phyloP scores from a whole-genome alignment of 2,888 invertebrate species.

The Bombyx huttoni region DNA sequence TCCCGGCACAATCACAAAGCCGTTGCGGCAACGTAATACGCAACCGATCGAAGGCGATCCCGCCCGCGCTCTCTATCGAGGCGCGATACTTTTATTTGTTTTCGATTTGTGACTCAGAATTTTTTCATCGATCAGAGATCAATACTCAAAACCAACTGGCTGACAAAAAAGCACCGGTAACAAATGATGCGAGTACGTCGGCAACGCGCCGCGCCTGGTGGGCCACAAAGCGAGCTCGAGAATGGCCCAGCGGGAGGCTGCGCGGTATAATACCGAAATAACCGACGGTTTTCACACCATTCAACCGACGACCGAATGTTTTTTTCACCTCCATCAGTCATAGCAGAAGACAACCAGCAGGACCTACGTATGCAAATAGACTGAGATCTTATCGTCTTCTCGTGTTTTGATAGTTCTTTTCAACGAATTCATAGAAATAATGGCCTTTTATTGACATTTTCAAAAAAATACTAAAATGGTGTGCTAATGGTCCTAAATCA shows the following conservation, averaged over 20 bases:
- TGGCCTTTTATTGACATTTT: neutral
- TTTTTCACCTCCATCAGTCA: conserved; percentile 43
- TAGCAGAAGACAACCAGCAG: conserved; percentile 17
- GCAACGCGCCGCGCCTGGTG: conserved; percentile 26
- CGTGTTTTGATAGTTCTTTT: neutral
- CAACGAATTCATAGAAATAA: neutral
- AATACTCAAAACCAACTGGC: conserved; percentile 37
- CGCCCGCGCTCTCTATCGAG: conserved; percentile 2
- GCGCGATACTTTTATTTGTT: conserved; percentile 24
- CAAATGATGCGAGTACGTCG: conserved; percentile 46
- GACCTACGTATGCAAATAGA: conserved; percentile 30
- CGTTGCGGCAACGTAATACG: conserved; percentile 31
- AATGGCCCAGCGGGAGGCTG: conserved; percentile 51
- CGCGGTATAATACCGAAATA: conserved; percentile 41
- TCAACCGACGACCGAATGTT: conserved; percentile 37
- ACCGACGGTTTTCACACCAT: conserved; percentile 50
- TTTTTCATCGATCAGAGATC: conserved; percentile 33
- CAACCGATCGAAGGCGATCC: neutral
- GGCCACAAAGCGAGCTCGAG: conserved; percentile 38
- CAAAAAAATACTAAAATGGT: neutral
- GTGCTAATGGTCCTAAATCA: neutral
- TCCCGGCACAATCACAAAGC: conserved; percentile 38
- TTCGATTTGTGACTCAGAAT: conserved; percentile 18
- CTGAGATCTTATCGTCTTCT: conserved; percentile 3
- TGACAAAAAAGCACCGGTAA: conserved; percentile 39